phyloP scores from a whole-genome alignment of 2,113 vertebrate genomes.

The Siniperca knerii region DNA sequence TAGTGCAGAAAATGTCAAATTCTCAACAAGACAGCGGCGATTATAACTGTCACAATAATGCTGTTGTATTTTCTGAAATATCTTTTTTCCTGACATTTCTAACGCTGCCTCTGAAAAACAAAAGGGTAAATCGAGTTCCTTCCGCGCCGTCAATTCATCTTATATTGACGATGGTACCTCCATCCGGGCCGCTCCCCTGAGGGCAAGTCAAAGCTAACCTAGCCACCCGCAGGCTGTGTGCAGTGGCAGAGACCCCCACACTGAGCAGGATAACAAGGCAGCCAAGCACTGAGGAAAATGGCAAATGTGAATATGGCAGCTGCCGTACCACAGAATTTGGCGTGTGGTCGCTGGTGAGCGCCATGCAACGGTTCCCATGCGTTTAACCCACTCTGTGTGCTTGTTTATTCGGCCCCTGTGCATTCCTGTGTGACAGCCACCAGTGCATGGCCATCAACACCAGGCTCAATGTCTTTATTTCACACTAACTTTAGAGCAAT shows the following conservation, averaged over 20 bases:
- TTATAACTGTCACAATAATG: not conserved
- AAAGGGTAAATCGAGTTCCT: not conserved
- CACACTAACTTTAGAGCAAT: slow-evolving; percentile 19
- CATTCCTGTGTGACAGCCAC: slow-evolving; percentile 62
- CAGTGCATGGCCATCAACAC: slow-evolving; percentile 24
- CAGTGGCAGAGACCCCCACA: not conserved
- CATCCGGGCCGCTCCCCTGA: not conserved
- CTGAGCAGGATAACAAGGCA: not conserved
- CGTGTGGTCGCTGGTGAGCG: slow-evolving; percentile 31
- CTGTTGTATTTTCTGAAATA: not conserved
- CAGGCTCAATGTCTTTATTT: slow-evolving; percentile 32
- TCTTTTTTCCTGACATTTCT: not conserved
- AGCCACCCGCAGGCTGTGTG: not conserved
- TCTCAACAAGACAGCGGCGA: too few species aligned
- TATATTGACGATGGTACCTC: not conserved
- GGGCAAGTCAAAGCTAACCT: not conserved
- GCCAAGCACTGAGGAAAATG: not conserved
- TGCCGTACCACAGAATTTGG: slow-evolving; percentile 22
- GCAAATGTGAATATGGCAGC: slow-evolving; percentile 21
- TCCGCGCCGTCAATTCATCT: not conserved
- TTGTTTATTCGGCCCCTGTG: slow-evolving; percentile 47
- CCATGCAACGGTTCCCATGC: slow-evolving; percentile 46
- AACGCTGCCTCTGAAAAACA: not conserved
- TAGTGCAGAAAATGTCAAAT: too few species aligned
- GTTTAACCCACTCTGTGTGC: slow-evolving; percentile 29